Evolutionary conservation across 2,113 vertebrate species (phyloP).

Genomic region (Xiphophorus maculatus): DNA sequence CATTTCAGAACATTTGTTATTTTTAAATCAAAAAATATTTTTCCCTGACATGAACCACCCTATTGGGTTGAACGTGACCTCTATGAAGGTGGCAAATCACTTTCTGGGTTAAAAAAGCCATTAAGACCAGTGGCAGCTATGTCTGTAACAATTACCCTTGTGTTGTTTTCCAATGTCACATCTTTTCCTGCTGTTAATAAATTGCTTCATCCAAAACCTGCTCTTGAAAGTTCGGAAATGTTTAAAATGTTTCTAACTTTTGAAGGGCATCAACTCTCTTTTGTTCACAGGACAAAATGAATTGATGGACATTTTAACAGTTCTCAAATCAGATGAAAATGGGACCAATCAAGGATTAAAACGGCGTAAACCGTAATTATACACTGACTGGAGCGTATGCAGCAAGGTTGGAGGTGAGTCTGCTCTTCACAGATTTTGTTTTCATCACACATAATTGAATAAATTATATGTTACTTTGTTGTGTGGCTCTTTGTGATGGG

Average conservation of each 20-base stretch:
- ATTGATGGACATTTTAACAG: neutral
- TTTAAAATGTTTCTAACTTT: neutral
- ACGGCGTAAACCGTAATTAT: neutral
- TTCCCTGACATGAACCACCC: neutral
- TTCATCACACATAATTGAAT: slow-evolving; percentile 15
- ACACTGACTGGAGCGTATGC: neutral
- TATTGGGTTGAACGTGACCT: neutral
- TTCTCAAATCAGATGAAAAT: neutral
- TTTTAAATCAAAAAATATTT: neutral
- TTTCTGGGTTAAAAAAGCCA: neutral
- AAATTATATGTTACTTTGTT: slow-evolving; percentile 5
- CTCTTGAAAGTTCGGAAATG: neutral
- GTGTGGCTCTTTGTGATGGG: neutral
- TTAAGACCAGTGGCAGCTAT: neutral
- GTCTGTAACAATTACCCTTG: neutral
- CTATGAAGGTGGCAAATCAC: neutral
- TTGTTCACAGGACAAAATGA: neutral
- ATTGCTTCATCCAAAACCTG: neutral
- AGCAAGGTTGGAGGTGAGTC: slow-evolving; percentile 1
- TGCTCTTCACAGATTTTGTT: slow-evolving; percentile 9
- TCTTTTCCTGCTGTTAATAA: neutral
- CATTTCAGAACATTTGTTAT: neutral
- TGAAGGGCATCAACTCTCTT: neutral
- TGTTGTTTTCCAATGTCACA: neutral
- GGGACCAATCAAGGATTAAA: slow-evolving; percentile 6